phyloP scores from a whole-genome alignment of 1,140 invertebrate species.

The Triops longicaudatus region DNA sequence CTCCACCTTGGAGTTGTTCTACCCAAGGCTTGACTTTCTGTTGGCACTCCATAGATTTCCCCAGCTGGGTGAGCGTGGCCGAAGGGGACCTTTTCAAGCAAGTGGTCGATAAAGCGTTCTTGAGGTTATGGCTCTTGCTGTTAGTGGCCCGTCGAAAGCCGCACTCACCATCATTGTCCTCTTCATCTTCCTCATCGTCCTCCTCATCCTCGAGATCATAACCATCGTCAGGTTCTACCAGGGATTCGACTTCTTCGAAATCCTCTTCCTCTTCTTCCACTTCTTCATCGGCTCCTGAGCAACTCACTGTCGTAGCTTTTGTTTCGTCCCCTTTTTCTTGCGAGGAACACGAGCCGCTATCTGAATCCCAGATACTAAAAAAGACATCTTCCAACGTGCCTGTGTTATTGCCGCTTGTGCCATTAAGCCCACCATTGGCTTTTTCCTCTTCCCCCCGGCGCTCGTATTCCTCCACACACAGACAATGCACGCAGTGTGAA shows the following conservation, averaged over 20 bases:
- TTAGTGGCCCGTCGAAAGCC: not conserved
- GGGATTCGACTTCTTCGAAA: constrained; percentile 33
- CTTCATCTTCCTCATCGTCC: constrained; percentile 27
- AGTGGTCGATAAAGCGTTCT: constrained; percentile 7
- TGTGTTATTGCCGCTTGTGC: not conserved
- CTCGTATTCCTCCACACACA: constrained; percentile 45
- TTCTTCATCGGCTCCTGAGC: not conserved
- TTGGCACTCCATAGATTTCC: constrained; percentile 25
- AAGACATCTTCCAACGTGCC: not conserved
- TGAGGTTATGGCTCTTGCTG: not conserved
- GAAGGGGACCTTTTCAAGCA: constrained; percentile 31
- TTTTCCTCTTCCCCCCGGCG: constrained; percentile 33
- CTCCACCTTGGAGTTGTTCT: constrained; percentile 11
- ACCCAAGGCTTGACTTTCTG: constrained; percentile 27
- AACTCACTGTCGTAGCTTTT: not conserved
- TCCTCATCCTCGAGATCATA: constrained; percentile 38
- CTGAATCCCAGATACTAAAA: not conserved
- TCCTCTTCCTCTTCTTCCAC: constrained; percentile 10
- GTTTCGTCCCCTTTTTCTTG: not conserved
- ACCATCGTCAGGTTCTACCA: constrained; percentile 47
- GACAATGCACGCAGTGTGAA: constrained; percentile 27
- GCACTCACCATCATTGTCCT: not conserved
- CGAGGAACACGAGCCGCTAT: not conserved
- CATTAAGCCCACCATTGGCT: constrained; percentile 28
- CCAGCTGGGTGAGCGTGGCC: constrained; percentile 34